These are phyloP conservation scores for Phalacrocorax pelagicus DNA, from an alignment of 2,113 vertebrate genomes.

Conservation along the genomic window DNA sequence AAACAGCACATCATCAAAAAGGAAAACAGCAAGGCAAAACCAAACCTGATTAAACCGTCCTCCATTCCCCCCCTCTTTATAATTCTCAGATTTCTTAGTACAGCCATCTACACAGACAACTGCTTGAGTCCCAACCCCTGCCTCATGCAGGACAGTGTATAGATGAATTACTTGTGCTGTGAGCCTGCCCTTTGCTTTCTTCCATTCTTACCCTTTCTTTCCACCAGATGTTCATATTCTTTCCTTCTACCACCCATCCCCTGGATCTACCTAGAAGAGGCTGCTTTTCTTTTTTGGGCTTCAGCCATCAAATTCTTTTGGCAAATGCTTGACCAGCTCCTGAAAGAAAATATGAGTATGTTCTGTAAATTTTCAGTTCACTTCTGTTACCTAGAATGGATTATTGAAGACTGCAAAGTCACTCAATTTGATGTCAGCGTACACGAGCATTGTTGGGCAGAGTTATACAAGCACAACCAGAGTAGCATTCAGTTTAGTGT, in stretches of 20 bases:
- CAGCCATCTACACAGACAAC: neutral
- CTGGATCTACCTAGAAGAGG: neutral
- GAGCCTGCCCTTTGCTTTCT: neutral
- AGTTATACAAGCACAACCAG: neutral
- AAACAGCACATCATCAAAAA: neutral
- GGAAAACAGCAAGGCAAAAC: neutral
- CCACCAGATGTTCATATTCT: neutral
- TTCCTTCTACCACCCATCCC: neutral
- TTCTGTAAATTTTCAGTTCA: neutral
- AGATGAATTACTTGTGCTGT: accelerated
- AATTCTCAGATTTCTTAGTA: neutral
- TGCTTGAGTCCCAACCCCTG: neutral
- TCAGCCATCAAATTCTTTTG: neutral
- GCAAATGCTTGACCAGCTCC: neutral
- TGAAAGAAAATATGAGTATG: neutral
- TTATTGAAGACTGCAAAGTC: neutral
- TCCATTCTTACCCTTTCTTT: neutral
- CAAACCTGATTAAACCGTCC: neutral
- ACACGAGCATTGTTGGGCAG: neutral
- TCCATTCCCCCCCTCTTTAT: neutral
- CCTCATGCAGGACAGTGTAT: neutral
- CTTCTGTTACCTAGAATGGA: neutral
- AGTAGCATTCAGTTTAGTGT: neutral
- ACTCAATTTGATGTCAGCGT: accelerated
- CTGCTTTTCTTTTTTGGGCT: neutral